Evolutionary conservation across 2,113 vertebrate genomes (phyloP).

Genomic region (Cebus imitator): DNA sequence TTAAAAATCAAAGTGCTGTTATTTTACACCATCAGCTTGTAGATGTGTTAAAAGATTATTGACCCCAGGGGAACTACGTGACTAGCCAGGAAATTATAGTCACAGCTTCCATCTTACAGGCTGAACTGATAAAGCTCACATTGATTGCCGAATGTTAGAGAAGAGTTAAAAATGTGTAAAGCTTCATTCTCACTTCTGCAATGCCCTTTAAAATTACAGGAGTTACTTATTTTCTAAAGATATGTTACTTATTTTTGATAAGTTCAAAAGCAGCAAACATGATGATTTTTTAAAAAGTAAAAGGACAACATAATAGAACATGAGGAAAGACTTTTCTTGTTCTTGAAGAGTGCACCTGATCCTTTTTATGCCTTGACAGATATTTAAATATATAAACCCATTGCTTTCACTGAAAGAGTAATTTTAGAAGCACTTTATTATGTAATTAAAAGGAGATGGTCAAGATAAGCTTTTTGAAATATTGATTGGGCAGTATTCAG

Average conservation of each 20-base stretch:
- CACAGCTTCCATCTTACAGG: accelerated
- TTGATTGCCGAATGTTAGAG: neutral
- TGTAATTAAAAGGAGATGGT: neutral
- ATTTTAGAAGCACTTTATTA: neutral
- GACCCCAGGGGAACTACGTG: neutral
- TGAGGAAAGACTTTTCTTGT: neutral
- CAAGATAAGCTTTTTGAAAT: neutral
- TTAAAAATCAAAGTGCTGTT: neutral
- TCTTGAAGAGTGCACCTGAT: neutral
- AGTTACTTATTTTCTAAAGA: neutral
- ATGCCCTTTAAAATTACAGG: neutral
- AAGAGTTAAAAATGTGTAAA: neutral
- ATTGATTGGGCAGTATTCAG: neutral
- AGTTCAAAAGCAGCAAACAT: neutral
- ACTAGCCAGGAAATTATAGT: neutral
- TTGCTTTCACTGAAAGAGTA: neutral
- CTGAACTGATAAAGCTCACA: neutral
- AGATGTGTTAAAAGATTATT: neutral
- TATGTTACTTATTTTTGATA: neutral
- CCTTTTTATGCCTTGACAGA: neutral
- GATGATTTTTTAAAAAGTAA: neutral
- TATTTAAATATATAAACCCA: neutral
- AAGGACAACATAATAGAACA: neutral
- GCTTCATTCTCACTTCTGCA: neutral
- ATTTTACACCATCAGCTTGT: neutral